Evolutionary conservation across 2,888 invertebrate species (phyloP).

Genomic region (Azorinus chamasolen): DNA sequence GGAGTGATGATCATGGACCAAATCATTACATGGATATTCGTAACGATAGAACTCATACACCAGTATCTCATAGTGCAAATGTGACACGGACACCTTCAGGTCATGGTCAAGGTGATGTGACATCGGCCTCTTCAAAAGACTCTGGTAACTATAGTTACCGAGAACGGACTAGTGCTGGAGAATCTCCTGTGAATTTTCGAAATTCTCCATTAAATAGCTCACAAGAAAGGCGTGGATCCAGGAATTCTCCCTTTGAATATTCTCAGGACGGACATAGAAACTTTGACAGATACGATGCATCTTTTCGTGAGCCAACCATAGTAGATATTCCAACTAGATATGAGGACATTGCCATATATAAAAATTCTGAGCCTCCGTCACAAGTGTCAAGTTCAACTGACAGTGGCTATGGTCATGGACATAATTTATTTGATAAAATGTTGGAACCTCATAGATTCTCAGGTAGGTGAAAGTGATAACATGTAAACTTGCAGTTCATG

Average conservation of each 20-base stretch:
- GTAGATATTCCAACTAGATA: constrained; percentile 69
- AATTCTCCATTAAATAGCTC: constrained; percentile 61
- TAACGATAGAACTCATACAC: constrained; percentile 45
- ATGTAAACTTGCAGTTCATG: not conserved
- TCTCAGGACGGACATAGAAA: constrained; percentile 47
- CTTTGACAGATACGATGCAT: constrained; percentile 47
- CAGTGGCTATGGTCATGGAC: constrained; percentile 83
- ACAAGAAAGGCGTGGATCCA: constrained; percentile 38
- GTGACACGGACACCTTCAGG: constrained; percentile 40
- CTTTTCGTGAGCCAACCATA: constrained; percentile 62
- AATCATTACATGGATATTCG: constrained; percentile 37
- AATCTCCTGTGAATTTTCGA: constrained; percentile 61
- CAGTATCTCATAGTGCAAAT: constrained; percentile 57
- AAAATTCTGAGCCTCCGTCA: constrained; percentile 80
- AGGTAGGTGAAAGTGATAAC: constrained; percentile 27
- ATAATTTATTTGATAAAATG: constrained; percentile 74
- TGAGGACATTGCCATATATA: constrained; percentile 82
- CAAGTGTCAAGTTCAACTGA: constrained; percentile 85
- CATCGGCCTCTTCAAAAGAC: constrained; percentile 63
- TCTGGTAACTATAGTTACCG: constrained; percentile 66
- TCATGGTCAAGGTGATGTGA: constrained; percentile 53
- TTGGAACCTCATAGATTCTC: constrained; percentile 54
- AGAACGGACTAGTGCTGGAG: constrained; percentile 41
- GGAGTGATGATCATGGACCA: constrained; percentile 17
- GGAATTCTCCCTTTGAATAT: constrained; percentile 61